A percentile compares a stretch with the other conserved stretches of the same genome.
phyloP scores from a whole-genome alignment of 2,113 vertebrate species.

The Rhinoptilus africanus region DNA sequence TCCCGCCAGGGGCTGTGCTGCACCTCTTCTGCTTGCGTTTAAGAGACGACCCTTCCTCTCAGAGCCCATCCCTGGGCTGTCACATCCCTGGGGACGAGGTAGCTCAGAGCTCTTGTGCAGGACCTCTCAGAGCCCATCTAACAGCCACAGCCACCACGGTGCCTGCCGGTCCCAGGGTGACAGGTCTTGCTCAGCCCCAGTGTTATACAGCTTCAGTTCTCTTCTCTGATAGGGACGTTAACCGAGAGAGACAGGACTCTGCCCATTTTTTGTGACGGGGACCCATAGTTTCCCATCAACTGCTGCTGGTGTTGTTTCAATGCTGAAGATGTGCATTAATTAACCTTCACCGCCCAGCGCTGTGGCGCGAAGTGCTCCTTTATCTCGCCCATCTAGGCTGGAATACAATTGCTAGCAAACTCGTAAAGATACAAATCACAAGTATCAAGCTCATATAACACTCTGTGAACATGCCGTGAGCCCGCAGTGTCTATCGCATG shows the following conservation, averaged over 20 bases:
- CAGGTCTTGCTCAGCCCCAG: accelerated
- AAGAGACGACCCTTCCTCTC: not conserved
- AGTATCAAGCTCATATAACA: not conserved
- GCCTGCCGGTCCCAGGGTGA: not conserved
- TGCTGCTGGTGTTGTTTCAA: not conserved
- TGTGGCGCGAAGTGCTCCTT: not conserved
- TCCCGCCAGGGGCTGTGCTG: not conserved
- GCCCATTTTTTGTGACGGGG: not conserved
- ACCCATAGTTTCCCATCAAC: not conserved
- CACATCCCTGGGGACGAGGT: not conserved
- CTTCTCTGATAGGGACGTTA: not conserved
- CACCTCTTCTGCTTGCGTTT: not conserved
- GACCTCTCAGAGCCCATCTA: not conserved
- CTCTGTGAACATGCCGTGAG: not conserved
- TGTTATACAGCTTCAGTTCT: not conserved
- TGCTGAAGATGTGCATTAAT: not conserved
- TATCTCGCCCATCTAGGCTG: not conserved
- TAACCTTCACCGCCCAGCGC: not conserved
- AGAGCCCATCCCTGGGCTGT: not conserved
- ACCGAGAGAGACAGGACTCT: not conserved
- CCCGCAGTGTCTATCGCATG: accelerated
- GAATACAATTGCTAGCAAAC: constrained; percentile 16
- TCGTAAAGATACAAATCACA: not conserved
- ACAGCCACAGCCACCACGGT: accelerated
- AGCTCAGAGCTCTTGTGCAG: not conserved